Evolutionary conservation across 30 jellyfish, hydroid and myxozoan species (phyloP).

Genomic region (Aurelia sp.): DNA sequence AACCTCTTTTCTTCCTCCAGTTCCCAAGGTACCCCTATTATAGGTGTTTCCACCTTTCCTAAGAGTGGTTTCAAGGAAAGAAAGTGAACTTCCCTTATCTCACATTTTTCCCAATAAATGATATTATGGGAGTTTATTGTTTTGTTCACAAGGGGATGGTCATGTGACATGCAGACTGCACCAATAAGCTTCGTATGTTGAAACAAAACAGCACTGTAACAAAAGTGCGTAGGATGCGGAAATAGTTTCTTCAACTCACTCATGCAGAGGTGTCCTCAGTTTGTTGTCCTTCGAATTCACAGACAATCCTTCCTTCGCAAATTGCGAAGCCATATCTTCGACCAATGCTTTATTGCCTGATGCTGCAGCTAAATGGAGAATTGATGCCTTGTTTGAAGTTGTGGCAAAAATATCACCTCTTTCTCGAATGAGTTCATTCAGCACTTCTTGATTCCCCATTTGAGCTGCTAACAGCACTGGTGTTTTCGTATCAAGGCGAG

Average conservation of each 20-base stretch:
- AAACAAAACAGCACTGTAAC: too few relatives aligned
- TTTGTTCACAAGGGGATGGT: too few relatives aligned
- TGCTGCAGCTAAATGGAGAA: slow-evolving; percentile 38
- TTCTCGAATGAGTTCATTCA: slow-evolving; percentile 10
- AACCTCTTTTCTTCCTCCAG: too few relatives aligned
- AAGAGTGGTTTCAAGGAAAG: too few relatives aligned
- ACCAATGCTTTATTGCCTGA: slow-evolving; percentile 7
- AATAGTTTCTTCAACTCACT: slow-evolving; percentile 10
- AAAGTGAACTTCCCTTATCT: too few relatives aligned
- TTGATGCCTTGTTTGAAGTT: slow-evolving; percentile 6
- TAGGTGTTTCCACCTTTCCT: too few relatives aligned
- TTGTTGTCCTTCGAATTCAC: slow-evolving; percentile 9
- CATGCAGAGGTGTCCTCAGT: slow-evolving; percentile 39
- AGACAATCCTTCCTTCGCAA: slow-evolving; percentile 8
- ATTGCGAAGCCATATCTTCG: slow-evolving; percentile 4
- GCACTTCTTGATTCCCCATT: slow-evolving; percentile 32
- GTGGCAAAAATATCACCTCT: slow-evolving; percentile 24
- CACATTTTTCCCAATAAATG: too few relatives aligned
- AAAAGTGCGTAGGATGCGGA: too few relatives aligned
- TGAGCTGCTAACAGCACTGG: slow-evolving; percentile 39
- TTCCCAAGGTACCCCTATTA: too few relatives aligned
- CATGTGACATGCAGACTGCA: too few relatives aligned
- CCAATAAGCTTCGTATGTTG: too few relatives aligned
- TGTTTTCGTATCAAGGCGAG: slow-evolving; percentile 38
- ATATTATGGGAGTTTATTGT: too few relatives aligned